A percentile compares a stretch with the other conserved stretches of the same genome.
Evolutionary conservation across 2,113 vertebrate genomes (phyloP).

Genomic region (Myrmecophaga tridactyla): DNA sequence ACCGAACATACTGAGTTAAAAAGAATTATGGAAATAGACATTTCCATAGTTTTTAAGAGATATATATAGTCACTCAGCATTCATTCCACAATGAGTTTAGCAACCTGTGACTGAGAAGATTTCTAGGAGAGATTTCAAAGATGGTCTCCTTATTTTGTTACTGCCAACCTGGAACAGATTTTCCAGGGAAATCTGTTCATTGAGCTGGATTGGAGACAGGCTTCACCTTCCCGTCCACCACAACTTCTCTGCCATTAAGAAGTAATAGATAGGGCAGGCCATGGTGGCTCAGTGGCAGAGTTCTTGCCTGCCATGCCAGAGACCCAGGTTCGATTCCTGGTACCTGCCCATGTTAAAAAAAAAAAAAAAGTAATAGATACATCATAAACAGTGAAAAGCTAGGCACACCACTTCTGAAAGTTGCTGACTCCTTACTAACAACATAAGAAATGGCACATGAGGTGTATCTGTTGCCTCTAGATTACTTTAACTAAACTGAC

Average conservation of each 20-base stretch:
- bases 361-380: no score
- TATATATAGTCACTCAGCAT: not conserved
- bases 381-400: not conserved
- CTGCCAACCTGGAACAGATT: not conserved
- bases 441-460: not conserved
- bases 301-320: no score
- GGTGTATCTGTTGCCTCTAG: not conserved
- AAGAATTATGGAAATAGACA: not conserved
- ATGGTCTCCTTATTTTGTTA: not conserved
- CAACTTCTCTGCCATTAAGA: not conserved
- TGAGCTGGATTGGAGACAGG: not conserved
- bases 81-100: not conserved
- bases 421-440: not conserved
- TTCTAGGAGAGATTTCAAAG: not conserved
- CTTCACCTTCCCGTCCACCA: not conserved
- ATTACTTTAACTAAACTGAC: slow-evolving; percentile 32
- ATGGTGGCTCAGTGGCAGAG: no score
- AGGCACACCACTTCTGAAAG: not conserved
- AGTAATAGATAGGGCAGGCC: no score
- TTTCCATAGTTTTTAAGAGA: no score
- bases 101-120: not conserved
- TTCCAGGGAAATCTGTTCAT: not conserved
- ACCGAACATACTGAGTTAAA: not conserved
- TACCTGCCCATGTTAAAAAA: no score
- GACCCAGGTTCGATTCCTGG: no score